phyloP scores from a whole-genome alignment of 2,888 invertebrate species.

The Sphaerophoria taeniata region DNA sequence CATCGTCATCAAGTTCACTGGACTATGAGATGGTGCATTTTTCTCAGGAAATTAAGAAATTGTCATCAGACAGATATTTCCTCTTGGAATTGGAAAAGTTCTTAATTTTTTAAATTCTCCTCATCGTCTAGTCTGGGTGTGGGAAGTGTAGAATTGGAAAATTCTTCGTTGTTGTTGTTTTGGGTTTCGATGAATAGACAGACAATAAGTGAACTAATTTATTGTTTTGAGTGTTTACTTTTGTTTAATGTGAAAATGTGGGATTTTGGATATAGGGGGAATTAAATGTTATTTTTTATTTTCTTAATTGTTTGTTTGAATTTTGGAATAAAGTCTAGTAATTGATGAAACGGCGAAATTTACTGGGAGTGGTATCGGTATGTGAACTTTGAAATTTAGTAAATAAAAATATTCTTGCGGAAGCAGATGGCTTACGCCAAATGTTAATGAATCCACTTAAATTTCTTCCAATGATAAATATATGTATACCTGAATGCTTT shows the following conservation, averaged over 20 bases:
- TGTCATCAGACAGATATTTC: conserved; percentile 30
- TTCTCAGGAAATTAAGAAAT: conserved; percentile 53
- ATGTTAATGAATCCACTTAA: too few species aligned
- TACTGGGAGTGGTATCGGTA: not conserved
- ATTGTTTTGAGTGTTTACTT: conserved; percentile 13
- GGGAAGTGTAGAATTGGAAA: not conserved
- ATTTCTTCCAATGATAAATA: too few species aligned
- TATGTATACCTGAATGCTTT: too few species aligned
- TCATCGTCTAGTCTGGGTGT: conserved; percentile 1
- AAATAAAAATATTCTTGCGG: not conserved
- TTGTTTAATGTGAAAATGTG: not conserved
- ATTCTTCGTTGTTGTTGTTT: conserved; percentile 9
- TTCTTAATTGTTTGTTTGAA: not conserved
- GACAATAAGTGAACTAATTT: conserved; percentile 14
- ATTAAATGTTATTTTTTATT: not conserved
- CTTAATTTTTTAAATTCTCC: not conserved
- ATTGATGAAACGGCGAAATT: not conserved
- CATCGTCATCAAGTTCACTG: conserved; percentile 40
- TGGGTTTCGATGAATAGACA: not conserved
- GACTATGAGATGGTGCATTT: conserved; percentile 37
- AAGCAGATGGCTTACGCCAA: too few species aligned
- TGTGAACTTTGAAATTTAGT: not conserved
- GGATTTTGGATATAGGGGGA: too few species aligned
- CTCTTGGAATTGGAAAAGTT: conserved; percentile 1
- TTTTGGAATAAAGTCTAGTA: not conserved